Evolutionary conservation across 2,888 invertebrate genomes (phyloP).

Genomic region (Chalcosyrphus nemorum): DNA sequence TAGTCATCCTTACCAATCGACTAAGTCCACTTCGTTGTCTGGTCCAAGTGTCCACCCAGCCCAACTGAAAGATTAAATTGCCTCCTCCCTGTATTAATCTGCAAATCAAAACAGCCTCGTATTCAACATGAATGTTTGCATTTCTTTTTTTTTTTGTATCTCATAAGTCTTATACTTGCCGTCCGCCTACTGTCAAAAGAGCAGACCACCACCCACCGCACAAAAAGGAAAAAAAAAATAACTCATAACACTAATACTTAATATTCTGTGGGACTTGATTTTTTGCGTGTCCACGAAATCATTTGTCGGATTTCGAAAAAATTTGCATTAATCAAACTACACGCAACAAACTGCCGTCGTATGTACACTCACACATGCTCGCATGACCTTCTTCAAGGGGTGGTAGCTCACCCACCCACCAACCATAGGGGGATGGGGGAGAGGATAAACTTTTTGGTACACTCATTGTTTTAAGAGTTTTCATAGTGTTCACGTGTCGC

Average conservation of each 20-base stretch:
- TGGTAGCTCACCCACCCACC: too few relatives aligned
- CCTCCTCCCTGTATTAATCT: neutral
- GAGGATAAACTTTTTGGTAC: neutral
- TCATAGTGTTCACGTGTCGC: neutral
- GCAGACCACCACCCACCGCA: neutral
- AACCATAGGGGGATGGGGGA: neutral
- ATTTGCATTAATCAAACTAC: conserved; percentile 73
- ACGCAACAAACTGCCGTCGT: conserved; percentile 26
- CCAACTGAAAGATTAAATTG: neutral
- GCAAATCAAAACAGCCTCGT: neutral
- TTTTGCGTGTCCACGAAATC: conserved; percentile 81
- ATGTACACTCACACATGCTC: conserved; percentile 9
- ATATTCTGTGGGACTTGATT: conserved; percentile 71
- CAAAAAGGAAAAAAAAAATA: conserved; percentile 30
- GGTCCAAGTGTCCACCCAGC: too few relatives aligned
- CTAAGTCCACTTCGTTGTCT: too few relatives aligned
- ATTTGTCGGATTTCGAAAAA: conserved; percentile 79
- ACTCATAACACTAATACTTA: conserved; percentile 52
- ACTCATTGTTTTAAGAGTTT: conserved; percentile 24
- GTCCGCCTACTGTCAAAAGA: conserved; percentile 9
- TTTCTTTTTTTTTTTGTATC: conserved; percentile 3
- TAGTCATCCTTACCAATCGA: too few relatives aligned
- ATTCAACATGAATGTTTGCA: neutral
- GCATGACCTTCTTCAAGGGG: conserved; percentile 33
- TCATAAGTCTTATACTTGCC: neutral